These are phyloP conservation scores for Eupithecia tripunctaria DNA, from an alignment of 2,888 invertebrate species.

Conservation along the genomic window DNA sequence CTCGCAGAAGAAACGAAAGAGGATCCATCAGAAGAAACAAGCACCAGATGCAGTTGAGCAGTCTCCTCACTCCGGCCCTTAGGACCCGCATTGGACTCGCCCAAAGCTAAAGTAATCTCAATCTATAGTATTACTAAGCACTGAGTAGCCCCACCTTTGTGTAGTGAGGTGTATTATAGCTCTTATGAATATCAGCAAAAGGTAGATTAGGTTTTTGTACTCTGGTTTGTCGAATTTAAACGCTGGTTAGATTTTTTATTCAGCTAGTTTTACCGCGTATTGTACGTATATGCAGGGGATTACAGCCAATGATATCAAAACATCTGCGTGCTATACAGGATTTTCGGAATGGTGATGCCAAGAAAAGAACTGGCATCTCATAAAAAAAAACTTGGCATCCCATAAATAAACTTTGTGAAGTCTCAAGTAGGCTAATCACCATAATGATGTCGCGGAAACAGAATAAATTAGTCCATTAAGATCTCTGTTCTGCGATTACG, in stretches of 20 bases:
- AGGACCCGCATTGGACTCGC: constrained; percentile 68
- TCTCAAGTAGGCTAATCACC: background rate
- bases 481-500: no score
- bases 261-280: constrained; percentile 28
- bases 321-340: constrained; percentile 1
- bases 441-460: background rate
- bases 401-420: background rate
- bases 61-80: constrained; percentile 57
- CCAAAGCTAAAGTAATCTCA: constrained; percentile 82
- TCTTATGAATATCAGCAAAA: constrained; percentile 43
- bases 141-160: constrained; percentile 64
- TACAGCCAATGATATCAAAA: constrained; percentile 25
- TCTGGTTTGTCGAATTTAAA: constrained; percentile 37
- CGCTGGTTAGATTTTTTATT: constrained; percentile 19
- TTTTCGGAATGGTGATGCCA: background rate
- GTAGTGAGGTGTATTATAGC: constrained; percentile 56
- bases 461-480: background rate
- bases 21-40: constrained; percentile 56
- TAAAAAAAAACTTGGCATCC: no score
- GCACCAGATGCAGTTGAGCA: constrained; percentile 77
- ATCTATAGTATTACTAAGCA: constrained; percentile 74
- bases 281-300: constrained; percentile 14
- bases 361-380: background rate
- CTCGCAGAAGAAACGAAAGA: constrained; percentile 55
- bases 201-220: constrained; percentile 37